Evolutionary conservation across 2,797 vertebrate genomes (phyloP), one percentile per base, ranked within the genome.

Genomic region (Enteromius unitaeniatus): DNA sequence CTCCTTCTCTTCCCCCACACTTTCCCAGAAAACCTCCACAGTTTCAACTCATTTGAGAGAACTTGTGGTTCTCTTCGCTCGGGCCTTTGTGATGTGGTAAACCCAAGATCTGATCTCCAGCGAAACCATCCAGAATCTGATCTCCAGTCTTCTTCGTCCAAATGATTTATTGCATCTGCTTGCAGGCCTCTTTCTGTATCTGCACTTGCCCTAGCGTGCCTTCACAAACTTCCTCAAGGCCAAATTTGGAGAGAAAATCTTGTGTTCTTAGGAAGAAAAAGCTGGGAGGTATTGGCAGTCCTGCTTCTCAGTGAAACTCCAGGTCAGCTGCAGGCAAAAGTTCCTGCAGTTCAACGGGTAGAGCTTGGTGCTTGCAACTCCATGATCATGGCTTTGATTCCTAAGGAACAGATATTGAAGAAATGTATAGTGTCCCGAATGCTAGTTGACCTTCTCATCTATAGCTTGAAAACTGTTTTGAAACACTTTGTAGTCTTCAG

Each of bases 21-120:
- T 86, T 93, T 93, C 90, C 91, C 90, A 91, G 90, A 93, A 93
- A 90, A 87, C 90, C 91, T 88, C 87, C 86, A 87, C 83, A 88
- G 87, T 86, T 88, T 87, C 55, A 86, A 88, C 84, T 86, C 60
- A 74, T 86, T 86, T 83, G 53, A 82, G 82, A 40, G 79, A 85
- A 78, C 42, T 79, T 76, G 67, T 75, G 75, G 80, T 81, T 85
- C 64, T 78, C n/a, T 86, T 73, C 45, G 47, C 21, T 85, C 37
- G 31, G 31, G 49, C 45, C n/a, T 28, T 81, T 92, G 86, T 89
- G 90, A 92, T 92, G 91, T 91, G 90, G 92, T 92, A 90, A 90
- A 93, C 88, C 88, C 40, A 82, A 88, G 89, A 90, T 93, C 88
- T 84, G 90, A 88, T 85, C 90, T 88, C 88, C 85, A 82, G 87